These are phyloP conservation scores for Stenchaetothrips biformis DNA, from an alignment of 2,888 invertebrate species.

Conservation along the genomic window DNA sequence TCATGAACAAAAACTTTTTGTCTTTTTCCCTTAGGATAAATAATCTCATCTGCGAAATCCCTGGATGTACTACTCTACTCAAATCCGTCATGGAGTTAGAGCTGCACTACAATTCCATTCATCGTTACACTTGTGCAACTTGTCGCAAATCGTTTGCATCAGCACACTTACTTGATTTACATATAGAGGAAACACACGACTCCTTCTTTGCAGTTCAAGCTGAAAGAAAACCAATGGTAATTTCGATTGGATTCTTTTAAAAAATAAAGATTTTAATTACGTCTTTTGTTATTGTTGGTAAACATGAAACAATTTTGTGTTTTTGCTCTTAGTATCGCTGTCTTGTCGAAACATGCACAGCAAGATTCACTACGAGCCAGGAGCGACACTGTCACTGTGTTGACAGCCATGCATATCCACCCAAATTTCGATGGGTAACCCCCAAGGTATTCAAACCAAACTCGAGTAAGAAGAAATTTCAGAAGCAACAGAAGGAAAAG, in stretches of 20 bases:
- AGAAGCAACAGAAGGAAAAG: too few species aligned
- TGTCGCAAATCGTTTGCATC: constrained; percentile 64
- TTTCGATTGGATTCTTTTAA: constrained; percentile 35
- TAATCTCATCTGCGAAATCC: constrained; percentile 51
- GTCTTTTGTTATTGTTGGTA: constrained; percentile 32
- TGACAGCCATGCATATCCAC: not conserved
- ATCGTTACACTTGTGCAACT: constrained; percentile 60
- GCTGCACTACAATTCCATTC: constrained; percentile 62
- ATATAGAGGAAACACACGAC: constrained; percentile 70
- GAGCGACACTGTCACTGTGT: constrained; percentile 3
- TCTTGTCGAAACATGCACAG: constrained; percentile 62
- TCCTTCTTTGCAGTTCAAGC: constrained; percentile 64
- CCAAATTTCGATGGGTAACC: not conserved
- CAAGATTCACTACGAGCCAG: not conserved
- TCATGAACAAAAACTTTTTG: constrained; percentile 3
- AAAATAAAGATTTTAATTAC: constrained; percentile 30
- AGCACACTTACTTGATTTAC: constrained; percentile 67
- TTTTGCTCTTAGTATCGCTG: constrained; percentile 59
- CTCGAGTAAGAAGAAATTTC: not conserved
- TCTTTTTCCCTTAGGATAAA: constrained; percentile 43
- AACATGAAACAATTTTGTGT: constrained; percentile 28
- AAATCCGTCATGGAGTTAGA: constrained; percentile 57
- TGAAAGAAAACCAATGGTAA: constrained; percentile 60
- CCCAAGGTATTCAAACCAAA: not conserved
- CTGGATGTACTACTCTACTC: constrained; percentile 53